Evolutionary conservation across 1,140 invertebrate species (phyloP).

Genomic region (Eupristina koningsbergeri): DNA sequence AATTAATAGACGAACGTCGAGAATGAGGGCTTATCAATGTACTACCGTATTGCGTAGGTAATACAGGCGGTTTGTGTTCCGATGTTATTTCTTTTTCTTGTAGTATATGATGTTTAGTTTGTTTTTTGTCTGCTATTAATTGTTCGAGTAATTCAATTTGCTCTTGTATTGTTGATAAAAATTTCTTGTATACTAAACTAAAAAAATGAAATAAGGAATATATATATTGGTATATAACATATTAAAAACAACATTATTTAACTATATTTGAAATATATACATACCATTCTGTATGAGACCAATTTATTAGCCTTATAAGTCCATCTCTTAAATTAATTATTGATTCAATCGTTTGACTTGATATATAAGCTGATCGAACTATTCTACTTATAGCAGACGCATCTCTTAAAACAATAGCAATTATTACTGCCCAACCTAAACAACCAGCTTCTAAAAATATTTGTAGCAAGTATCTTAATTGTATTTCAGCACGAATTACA

Average conservation of each 20-base stretch:
- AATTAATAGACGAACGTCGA: neutral
- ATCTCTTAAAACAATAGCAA: conserved; percentile 78
- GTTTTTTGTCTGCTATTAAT: neutral
- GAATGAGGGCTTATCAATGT: neutral
- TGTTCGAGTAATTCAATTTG: neutral
- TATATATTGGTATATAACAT: neutral
- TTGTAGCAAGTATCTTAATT: conserved; percentile 76
- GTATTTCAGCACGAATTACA: conserved; percentile 61
- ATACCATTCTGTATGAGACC: conserved; percentile 79
- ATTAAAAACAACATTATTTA: neutral
- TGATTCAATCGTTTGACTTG: conserved; percentile 76
- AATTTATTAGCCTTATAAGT: conserved; percentile 75
- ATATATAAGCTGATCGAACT: conserved; percentile 76
- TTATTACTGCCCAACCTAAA: conserved; percentile 79
- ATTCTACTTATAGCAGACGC: conserved; percentile 76
- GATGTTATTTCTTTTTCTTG: neutral
- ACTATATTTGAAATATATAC: neutral
- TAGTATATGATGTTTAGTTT: neutral
- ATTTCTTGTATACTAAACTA: conserved; percentile 2
- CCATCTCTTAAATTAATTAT: conserved; percentile 76
- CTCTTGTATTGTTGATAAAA: neutral
- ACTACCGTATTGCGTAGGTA: neutral
- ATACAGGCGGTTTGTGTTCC: neutral
- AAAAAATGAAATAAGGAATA: neutral
- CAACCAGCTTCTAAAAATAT: conserved; percentile 78